Evolutionary conservation across 2,113 vertebrate genomes (phyloP).

Genomic region (Nothocercus nigrocapillus): DNA sequence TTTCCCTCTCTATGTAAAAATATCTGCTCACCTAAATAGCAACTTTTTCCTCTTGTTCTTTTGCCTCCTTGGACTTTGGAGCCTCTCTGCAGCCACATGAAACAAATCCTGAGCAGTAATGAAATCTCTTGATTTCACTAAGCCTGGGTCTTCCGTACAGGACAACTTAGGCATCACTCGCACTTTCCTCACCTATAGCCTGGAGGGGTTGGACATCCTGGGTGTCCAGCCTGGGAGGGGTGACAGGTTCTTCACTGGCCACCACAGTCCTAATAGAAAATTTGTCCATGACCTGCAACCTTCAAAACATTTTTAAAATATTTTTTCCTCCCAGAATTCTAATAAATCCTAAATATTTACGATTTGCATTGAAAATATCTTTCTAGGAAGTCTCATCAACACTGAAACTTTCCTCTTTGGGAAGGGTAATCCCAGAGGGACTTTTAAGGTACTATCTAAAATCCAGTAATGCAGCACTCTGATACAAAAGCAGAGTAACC

Average conservation of each 20-base stretch:
- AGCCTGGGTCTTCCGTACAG: not conserved
- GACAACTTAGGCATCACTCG: not conserved
- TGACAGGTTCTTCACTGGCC: not conserved
- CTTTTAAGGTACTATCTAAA: not conserved
- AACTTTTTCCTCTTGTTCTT: not conserved
- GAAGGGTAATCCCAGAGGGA: not conserved
- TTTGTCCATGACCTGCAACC: not conserved
- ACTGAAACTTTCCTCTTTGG: not conserved
- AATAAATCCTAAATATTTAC: not conserved
- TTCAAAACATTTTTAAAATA: not conserved
- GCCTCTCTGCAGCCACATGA: not conserved
- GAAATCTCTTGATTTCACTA: not conserved
- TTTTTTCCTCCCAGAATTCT: not conserved
- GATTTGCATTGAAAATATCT: not conserved
- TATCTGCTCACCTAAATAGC: slow-evolving; percentile 19
- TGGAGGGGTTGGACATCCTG: not conserved
- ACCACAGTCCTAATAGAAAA: not conserved
- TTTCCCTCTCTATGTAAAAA: slow-evolving; percentile 32
- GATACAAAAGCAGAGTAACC: not conserved
- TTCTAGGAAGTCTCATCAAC: not conserved
- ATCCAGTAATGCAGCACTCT: not conserved
- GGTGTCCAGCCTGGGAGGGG: not conserved
- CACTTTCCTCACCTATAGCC: not conserved
- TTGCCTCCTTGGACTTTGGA: not conserved
- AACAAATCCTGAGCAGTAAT: not conserved